Base-by-base conservation (phyloP, 2,113 vertebrate genomes). In the Eidolon helvum region DNA sequence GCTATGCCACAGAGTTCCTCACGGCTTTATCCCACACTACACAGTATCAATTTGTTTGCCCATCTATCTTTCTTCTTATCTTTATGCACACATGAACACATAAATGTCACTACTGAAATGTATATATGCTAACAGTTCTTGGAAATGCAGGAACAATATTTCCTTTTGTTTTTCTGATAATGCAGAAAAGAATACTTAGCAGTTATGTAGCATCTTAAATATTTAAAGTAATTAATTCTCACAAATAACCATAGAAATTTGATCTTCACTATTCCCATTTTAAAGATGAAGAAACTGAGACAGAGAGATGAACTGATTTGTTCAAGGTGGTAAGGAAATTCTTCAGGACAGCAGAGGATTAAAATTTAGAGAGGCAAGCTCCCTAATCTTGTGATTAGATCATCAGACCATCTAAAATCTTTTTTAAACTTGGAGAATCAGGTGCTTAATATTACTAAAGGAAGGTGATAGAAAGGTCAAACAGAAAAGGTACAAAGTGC, bases 391-490 rank as follows among this genome's bases (percentile, higher is more conserved):
- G 19, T 68, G 83, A 92, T 94, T 94, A 96, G 88, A 84, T 89
- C 65, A 16, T 68, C 45, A 85, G 82, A 69, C 75, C 72, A 48
- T 7, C 71, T 93, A 74, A 33, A 74, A 69, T 30, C 90, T 90
- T 74, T 93, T 82, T 92, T 72, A 94, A 43, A 90, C 87, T 57
- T 61, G n/a, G 38, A 84, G 93, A 92, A 48, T 53, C 79, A 7
- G 87, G 83, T 40, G 7, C 75, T 95, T 94, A 89, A 72, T 94
- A 78, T 61, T 80, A 86, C 65, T 45, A 84, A 79, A 71, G 68
- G 89, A 83, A 95, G 50, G n/a, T 83, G 92, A 90, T 84, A 16
- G 95, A 86, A 96, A 92, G 95, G 87, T 94, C 93, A 95, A 57
- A 95, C 78, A 97, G 80, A 61, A 90, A 87, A 87, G 16, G 79